Evolutionary conservation across 1,140 invertebrate species (phyloP), one percentile per base, ranked within the genome.

Genomic region (Drosophila tani): DNA sequence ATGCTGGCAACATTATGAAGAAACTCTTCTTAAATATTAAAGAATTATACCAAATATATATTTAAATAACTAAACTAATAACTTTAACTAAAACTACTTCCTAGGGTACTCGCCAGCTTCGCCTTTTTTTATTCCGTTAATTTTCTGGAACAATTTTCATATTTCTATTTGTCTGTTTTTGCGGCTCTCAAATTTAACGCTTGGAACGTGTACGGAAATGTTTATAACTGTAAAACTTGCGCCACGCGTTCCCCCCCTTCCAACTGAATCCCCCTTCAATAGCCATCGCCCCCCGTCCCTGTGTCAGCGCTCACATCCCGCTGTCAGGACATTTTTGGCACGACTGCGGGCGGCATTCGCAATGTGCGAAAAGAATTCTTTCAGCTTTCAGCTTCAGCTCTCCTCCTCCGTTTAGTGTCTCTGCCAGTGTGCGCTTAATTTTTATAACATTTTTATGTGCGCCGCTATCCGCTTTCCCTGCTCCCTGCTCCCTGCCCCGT

Each of bases 371-470:
- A 82, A 80, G 27, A 68, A 63, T 29, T 84, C 75, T 67, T 69
- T 55, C 62, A 43, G 68, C 66, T 66, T 50, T 58, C 35, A 19
- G 7, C 17, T 29, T 11, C 12, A 47, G 5, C 19, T 8, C 14
- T 5, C 24, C 15, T 35, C 49, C 64, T 46, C 65, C 74, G 35
- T 19, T 55, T 55, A 38, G 32, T 55, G 51, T 40, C 51, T 55
- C 19, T 40, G 51, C 51, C 21, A 65, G 66, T 84, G 73, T 75
- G 83, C 53, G 56, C 81, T 86, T 83, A 87, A 86, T 88, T 83
- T 86, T 87, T 83, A 87, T 87, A 87, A 88, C 83, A 88, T 83
- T 88, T 87, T 88, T 88, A 87, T 87, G 84, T 71, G 64, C 73
- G 35, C 53, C 46, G 14, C 49, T 17, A 32, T 11, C 27, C 73